Conservation (phyloP, 2,888 invertebrate genomes). For the Conchocele bisecta region DNA sequence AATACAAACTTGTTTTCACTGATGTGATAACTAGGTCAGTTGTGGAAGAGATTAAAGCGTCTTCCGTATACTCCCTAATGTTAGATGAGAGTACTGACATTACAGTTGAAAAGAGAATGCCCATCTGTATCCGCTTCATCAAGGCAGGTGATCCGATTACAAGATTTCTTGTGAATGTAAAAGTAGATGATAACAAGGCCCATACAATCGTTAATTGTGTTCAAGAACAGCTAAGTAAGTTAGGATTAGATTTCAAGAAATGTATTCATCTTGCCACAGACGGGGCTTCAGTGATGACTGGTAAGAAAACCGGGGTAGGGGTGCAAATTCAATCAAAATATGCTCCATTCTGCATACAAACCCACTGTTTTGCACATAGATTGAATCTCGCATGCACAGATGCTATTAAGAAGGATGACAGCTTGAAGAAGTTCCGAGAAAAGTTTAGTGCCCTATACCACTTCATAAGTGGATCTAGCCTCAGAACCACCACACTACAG, state of each 20-base stretch:
- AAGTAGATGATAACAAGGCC: slow-evolving; percentile 16
- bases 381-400: slow-evolving; percentile 46
- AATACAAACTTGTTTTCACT: slow-evolving; percentile 19
- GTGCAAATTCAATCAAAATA: slow-evolving; percentile 32
- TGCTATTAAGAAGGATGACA: slow-evolving; percentile 43
- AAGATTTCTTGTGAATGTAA: no score
- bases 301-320: slow-evolving; percentile 39
- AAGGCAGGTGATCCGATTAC: no score
- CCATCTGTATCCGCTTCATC: slow-evolving; percentile 41
- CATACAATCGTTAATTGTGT: slow-evolving; percentile 20
- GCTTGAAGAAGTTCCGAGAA: slow-evolving; percentile 39
- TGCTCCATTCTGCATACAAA: slow-evolving; percentile 36
- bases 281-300: slow-evolving; percentile 49
- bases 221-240: background rate
- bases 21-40: background rate
- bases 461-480: slow-evolving; percentile 44
- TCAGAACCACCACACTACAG: slow-evolving; percentile 29
- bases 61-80: slow-evolving; percentile 19
- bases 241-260: slow-evolving; percentile 15
- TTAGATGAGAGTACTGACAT: slow-evolving; percentile 54
- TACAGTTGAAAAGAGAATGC: slow-evolving; percentile 27
- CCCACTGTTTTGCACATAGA: slow-evolving; percentile 45
- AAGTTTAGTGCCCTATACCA: slow-evolving; percentile 44
- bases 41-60: slow-evolving; percentile 16
- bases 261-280: slow-evolving; percentile 45